phyloP scores from a whole-genome alignment of 2,797 vertebrate genomes.

The Bryconaethiops microstoma region DNA sequence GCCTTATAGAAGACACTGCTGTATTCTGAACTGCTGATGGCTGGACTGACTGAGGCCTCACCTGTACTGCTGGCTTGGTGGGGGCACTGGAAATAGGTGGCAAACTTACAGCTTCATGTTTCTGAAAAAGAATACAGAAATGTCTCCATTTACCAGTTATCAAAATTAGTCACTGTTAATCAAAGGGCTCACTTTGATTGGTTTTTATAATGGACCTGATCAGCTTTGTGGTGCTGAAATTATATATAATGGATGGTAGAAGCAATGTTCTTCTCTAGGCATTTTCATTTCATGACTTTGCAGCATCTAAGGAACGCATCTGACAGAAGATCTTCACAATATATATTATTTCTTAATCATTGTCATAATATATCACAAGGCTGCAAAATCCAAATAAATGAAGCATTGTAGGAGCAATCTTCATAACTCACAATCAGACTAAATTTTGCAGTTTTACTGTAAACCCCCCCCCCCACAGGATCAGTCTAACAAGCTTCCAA shows the following conservation, averaged over 20 bases:
- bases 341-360: no score
- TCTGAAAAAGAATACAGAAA: slow-evolving; percentile 56
- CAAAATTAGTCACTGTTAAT: neutral
- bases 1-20: neutral
- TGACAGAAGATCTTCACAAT: no score
- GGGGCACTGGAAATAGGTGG: slow-evolving; percentile 59
- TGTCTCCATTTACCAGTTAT: neutral
- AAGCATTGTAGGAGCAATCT: no score
- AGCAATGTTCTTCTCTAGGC: neutral
- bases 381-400: no score
- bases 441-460: no score
- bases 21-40: neutral
- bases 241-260: neutral
- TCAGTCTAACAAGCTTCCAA: no score
- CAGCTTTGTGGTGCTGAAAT: neutral
- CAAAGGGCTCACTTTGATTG: neutral
- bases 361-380: no score
- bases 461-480: no score
- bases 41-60: slow-evolving; percentile 29
- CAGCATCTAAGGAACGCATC: no score
- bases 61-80: slow-evolving; percentile 42
- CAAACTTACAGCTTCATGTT: slow-evolving; percentile 56
- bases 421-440: no score
- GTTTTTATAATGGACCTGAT: neutral
- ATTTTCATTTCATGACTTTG: no score